Evolutionary conservation across 2,888 invertebrate species (phyloP), one percentile per base, ranked within the genome.

Genomic region (Lithophane leautieri): DNA sequence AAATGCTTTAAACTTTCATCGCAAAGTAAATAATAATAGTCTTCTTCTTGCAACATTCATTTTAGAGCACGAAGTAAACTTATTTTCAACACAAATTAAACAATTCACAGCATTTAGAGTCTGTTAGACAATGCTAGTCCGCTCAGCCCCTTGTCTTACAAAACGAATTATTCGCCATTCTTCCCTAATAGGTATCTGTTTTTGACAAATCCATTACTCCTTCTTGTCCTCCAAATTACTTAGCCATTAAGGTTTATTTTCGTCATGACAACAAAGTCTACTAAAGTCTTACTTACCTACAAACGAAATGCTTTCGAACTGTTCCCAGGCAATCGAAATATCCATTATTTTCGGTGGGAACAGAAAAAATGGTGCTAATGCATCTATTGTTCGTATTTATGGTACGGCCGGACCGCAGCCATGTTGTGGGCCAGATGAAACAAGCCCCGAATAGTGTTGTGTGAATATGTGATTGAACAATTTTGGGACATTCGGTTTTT

Each of bases 311-410:
- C 56, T 69, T 80, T 47, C 22, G 44, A 72, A 69, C 65, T 72
- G 73, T 84, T 74, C 56, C 61, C 22, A 60, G 58, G 70, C 73
- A 82, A 86, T 86, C 80, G 76, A 71, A 71, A 81, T 79, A 76
- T 76, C 86, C 85, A 86, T 86, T 88, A 87, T 79, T 86, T 86
- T 79, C 25, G 79, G 71, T 28, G 40, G 71, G 68, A 65, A 82
- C 73, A 52, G 76, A 88, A 88, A 90, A 74, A 91, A 90, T 88
- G 81, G 78, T 86, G 83, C 88, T 91, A 91, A 91, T 91, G 91
- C 88, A 90, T 85, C 90, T 85, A 88, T 91, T 91, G 91, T 91
- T 86, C 88, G 87, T 82, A 83, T 88, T 88, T 88, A 87, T 86
- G 86, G 86, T 54, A 82, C 74, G 67, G 72, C 68, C 73, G 87